Percentiles rank a stretch among this genome's conserved stretches.
Conservation (phyloP, 2,113 vertebrate genomes). For the Thamnophis sirtalis region DNA sequence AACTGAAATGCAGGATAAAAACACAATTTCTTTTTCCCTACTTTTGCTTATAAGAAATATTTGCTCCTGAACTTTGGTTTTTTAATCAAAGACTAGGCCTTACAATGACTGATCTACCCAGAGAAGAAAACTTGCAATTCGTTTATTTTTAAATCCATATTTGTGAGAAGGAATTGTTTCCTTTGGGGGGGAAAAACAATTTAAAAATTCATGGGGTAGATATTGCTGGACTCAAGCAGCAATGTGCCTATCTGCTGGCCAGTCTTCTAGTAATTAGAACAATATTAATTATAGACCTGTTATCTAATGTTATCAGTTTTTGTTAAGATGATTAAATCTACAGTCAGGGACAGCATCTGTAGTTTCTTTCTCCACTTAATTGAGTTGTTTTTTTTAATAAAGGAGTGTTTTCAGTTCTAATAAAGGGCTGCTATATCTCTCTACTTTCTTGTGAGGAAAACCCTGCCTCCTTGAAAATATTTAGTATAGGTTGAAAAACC, state of each 20-base stretch:
- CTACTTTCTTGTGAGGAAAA: neutral
- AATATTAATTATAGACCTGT: neutral
- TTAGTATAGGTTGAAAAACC: neutral
- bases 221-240: neutral
- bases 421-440: neutral
- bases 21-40: neutral
- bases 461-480: neutral
- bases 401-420: neutral
- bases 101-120: neutral
- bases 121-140: neutral
- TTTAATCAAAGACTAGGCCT: neutral
- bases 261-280: neutral
- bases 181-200: neutral
- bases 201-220: neutral
- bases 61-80: neutral
- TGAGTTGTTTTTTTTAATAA: neutral
- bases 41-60: neutral
- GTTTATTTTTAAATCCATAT: neutral
- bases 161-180: neutral
- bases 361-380: neutral
- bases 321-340: neutral
- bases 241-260: neutral
- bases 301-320: neutral
- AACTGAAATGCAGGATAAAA: neutral
- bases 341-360: neutral